Base-by-base conservation (phyloP, 2,113 vertebrate species). In the Chamaea fasciata region DNA sequence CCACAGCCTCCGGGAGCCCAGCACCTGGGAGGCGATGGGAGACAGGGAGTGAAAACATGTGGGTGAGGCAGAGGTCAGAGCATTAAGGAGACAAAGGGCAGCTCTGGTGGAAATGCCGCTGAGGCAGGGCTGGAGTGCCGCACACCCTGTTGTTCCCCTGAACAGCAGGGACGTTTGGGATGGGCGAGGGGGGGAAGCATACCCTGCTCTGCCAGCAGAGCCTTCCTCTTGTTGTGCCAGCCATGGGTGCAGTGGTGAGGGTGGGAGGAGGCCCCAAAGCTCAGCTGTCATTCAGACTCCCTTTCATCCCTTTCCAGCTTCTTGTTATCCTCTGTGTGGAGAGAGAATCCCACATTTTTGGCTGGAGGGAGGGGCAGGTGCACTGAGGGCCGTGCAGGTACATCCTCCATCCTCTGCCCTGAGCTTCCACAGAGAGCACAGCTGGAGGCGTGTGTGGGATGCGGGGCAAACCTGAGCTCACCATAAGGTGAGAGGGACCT, bases 171-270 rank as follows among this genome's bases (percentile, higher is more conserved):
- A 50, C 9, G 3, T 35, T 37, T 35, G 18, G 52, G 55, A 62
- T 35, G 63, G 59, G 28, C 13, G 41, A 23, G 24, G 6, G 68
- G 30, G 49, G 46, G 63, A 44, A 89, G 31, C 30, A 9, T 2
- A 17, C 9, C 37, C 49, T 39, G 42, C 47, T 92, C 57, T 79
- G 64, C 70, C 89, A 64, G 76, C 49, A 86, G 71, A 89, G 83
- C 68, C 64, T 62, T 39, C 20, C 50, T 62, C 56, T 80, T 37
- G 10, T 10, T 83, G 50, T 3, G 5, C 33, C 47, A 64, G 49
- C 14, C 1, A 0, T 11, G 0, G 0, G 37, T 10, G 30, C 30
- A 27, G 39, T 23, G 46, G 15, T 1, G 10, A 85, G 23, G 28
- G 30, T 2, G 3, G 46, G 20, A 70, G 64, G 50, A 74, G 79